Conservation (phyloP, 2,797 vertebrate species). For the Gymnocypris eckloni region DNA sequence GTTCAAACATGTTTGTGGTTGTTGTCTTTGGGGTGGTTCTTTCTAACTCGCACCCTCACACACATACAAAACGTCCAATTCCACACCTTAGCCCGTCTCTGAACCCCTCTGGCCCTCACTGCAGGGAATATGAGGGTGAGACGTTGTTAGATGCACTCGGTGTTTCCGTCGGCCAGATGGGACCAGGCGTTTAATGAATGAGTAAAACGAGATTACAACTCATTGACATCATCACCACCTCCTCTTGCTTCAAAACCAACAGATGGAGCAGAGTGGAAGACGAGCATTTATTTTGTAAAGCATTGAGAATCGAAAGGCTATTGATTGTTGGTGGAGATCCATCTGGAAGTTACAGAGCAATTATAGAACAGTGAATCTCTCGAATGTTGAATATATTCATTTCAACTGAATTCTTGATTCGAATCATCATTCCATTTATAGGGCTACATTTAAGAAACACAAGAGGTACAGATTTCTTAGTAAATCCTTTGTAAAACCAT, state of each 20-base stretch:
- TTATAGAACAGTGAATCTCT: background rate
- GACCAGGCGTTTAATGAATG: constrained; percentile 56
- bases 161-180: constrained; percentile 57
- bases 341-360: constrained; percentile 60
- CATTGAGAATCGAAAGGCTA: background rate
- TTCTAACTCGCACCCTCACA: constrained; percentile 29
- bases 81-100: constrained; percentile 22
- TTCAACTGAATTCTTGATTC: background rate
- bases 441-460: background rate
- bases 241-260: constrained; percentile 40
- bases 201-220: constrained; percentile 59
- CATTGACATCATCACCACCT: constrained; percentile 57
- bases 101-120: constrained; percentile 25
- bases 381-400: background rate
- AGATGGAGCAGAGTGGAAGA: constrained; percentile 49
- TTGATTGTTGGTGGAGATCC: constrained; percentile 11
- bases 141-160: constrained; percentile 26
- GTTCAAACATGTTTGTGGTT: constrained; percentile 37
- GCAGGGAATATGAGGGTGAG: constrained; percentile 31
- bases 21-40: constrained; percentile 34
- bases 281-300: constrained; percentile 22
- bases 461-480: background rate
- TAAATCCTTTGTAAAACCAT: background rate
- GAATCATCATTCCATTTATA: background rate
- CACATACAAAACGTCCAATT: constrained; percentile 43